Conservation (phyloP, 92 coral and sea anemone species). For the Diadumene lineata region DNA sequence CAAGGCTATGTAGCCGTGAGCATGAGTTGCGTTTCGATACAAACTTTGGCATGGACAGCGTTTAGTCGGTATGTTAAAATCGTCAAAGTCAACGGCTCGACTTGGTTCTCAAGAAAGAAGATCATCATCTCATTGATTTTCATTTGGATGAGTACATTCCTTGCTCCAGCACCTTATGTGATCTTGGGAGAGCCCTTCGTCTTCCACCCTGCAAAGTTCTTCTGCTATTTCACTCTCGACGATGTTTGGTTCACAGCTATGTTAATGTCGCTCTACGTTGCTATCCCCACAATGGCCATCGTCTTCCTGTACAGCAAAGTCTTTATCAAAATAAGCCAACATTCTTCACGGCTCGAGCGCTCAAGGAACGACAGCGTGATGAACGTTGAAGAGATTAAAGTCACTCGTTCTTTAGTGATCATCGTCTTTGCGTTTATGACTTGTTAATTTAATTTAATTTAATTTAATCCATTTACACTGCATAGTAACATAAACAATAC, state of each 20-base stretch:
- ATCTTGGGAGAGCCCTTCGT: slow-evolving; percentile 45
- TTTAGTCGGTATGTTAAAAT: slow-evolving; percentile 52
- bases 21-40: slow-evolving; percentile 42
- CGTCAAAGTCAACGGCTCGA: slow-evolving; percentile 34
- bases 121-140: slow-evolving; percentile 13
- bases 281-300: slow-evolving; percentile 37
- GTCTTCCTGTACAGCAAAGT: slow-evolving; percentile 46
- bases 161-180: slow-evolving; percentile 48
- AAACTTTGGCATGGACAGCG: slow-evolving; percentile 57
- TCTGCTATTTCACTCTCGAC: slow-evolving; percentile 53
- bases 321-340: slow-evolving; percentile 39
- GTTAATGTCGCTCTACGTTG: slow-evolving; percentile 29
- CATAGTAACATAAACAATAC: no score
- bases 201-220: slow-evolving; percentile 55
- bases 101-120: slow-evolving; percentile 23
- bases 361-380: slow-evolving; percentile 6
- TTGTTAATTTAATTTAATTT: slow-evolving; percentile 42
- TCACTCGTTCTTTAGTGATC: slow-evolving; percentile 43
- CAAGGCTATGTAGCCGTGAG: slow-evolving; percentile 41
- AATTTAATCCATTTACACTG: slow-evolving; percentile 37
- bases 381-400: slow-evolving; percentile 48
- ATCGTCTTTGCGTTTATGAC: slow-evolving; percentile 49
- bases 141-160: slow-evolving; percentile 35
- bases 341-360: not conserved
- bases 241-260: slow-evolving; percentile 38